These are phyloP conservation scores for Apis cerana DNA, from an alignment of 1,140 invertebrate genomes.

Conservation along the genomic window DNA sequence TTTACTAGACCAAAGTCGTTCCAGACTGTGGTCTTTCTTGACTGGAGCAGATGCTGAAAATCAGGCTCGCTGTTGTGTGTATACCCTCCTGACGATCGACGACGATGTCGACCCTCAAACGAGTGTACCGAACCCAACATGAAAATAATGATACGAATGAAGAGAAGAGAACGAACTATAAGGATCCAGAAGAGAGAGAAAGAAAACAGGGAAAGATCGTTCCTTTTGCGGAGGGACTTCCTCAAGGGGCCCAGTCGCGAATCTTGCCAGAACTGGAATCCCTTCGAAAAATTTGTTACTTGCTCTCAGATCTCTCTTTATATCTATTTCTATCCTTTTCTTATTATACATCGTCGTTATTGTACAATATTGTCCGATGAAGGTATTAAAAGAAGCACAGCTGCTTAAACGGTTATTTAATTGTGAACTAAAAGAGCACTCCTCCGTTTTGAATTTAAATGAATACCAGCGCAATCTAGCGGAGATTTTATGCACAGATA, in stretches of 20 bases:
- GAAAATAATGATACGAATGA: slow-evolving; percentile 67
- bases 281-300: slow-evolving; percentile 61
- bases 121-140: slow-evolving; percentile 66
- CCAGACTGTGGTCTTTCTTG: slow-evolving; percentile 44
- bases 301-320: slow-evolving; percentile 45
- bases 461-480: neutral
- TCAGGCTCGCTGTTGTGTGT: slow-evolving; percentile 68
- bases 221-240: slow-evolving; percentile 45
- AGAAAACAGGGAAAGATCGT: slow-evolving; percentile 37
- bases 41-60: slow-evolving; percentile 74
- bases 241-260: slow-evolving; percentile 56
- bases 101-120: slow-evolving; percentile 68
- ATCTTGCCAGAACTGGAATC: slow-evolving; percentile 57
- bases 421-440: slow-evolving; percentile 30
- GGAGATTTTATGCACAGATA: slow-evolving; percentile 1
- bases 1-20: slow-evolving; percentile 46
- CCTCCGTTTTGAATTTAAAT: slow-evolving; percentile 59
- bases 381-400: slow-evolving; percentile 49
- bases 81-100: slow-evolving; percentile 61
- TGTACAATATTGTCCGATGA: slow-evolving; percentile 21
- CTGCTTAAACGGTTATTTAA: slow-evolving; percentile 59
- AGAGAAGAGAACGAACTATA: slow-evolving; percentile 56
- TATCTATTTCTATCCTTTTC: neutral
- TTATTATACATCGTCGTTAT: slow-evolving; percentile 19
- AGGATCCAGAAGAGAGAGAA: slow-evolving; percentile 18